Base-by-base conservation (phyloP, 2,797 vertebrate species). In the Pteronotus mesoamericanus region DNA sequence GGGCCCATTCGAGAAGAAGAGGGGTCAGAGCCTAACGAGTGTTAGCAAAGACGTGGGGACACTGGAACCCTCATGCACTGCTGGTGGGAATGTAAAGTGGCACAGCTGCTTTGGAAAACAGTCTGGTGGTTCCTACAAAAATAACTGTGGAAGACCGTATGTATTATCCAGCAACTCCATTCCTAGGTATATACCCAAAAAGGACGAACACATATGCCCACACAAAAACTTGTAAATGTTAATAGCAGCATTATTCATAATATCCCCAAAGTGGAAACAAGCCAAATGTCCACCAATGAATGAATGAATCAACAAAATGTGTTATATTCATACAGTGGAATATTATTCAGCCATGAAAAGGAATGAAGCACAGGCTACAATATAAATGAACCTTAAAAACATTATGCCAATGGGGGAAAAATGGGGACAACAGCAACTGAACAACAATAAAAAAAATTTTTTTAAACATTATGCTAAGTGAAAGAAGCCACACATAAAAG, bases 401-500 rank as follows among this genome's bases (percentile, higher is more conserved):
- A 53, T 59, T 59, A 14, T 46, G 57, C 9, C n/a, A n/a, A n/a
- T n/a, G n/a, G n/a, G n/a, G n/a, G n/a, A n/a, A n/a, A n/a, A n/a
- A n/a, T n/a, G n/a, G n/a, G n/a, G n/a, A n/a, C n/a, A n/a, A n/a
- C n/a, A n/a, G n/a, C n/a, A n/a, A n/a, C n/a, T n/a, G n/a, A n/a
- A n/a, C n/a, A n/a, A n/a, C n/a, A n/a, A n/a, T n/a, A n/a, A n/a
- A n/a, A n/a, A n/a, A n/a, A n/a, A n/a, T n/a, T n/a, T n/a, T n/a
- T n/a, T n/a, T n/a, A 84, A 79, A 77, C 26, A 53, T 59, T 59
- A 29, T 46, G 57, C 9, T 74, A 69, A 53, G 34, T 42, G n/a
- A 92, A 89, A 90, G 64, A 78, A 32, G 32, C 22, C 55, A 88
- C 37, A 37, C 32, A 37, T 46, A 44, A 90, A 59, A 64, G 59